phyloP scores from a whole-genome alignment of 53 echinoderm and acorn worm species.

The Astropecten irregularis region DNA sequence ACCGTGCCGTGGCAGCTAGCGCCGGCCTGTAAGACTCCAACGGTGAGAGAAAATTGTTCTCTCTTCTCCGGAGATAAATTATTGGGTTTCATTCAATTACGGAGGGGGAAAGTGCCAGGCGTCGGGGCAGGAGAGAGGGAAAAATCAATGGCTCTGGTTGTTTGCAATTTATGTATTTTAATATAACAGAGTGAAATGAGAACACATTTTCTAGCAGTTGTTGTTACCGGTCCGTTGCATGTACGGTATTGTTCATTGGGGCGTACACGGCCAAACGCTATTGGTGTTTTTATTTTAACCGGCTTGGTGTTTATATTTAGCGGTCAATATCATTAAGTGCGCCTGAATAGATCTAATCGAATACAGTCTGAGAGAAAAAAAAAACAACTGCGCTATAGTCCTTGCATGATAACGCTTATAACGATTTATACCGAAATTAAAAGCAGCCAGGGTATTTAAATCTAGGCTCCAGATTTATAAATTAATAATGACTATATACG shows the following conservation, averaged over 20 bases:
- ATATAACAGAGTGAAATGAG: conserved; percentile 18
- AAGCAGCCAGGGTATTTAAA: too few relatives aligned
- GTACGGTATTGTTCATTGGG: conserved; percentile 1
- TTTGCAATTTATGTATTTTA: conserved; percentile 54
- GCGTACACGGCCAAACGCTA: conserved; percentile 17
- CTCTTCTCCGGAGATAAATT: conserved; percentile 40
- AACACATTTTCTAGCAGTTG: background rate
- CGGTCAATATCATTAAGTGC: conserved; percentile 15
- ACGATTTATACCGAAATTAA: too few relatives aligned
- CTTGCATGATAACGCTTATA: too few relatives aligned
- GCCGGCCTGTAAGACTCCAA: too few relatives aligned
- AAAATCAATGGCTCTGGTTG: conserved; percentile 44
- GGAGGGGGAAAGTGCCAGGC: conserved; percentile 44
- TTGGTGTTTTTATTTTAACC: conserved; percentile 9
- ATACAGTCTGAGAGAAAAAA: background rate
- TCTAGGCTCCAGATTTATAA: too few relatives aligned
- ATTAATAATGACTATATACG: too few relatives aligned
- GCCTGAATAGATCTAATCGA: conserved; percentile 13
- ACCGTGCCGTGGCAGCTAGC: too few relatives aligned
- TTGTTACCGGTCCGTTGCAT: background rate
- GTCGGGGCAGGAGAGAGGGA: background rate
- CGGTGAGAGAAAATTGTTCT: too few relatives aligned
- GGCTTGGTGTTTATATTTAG: conserved; percentile 1
- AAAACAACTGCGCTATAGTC: background rate
- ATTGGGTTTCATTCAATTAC: conserved; percentile 59